Base-by-base conservation (phyloP, 2,888 invertebrate species). In the Pyrrhia umbra region DNA sequence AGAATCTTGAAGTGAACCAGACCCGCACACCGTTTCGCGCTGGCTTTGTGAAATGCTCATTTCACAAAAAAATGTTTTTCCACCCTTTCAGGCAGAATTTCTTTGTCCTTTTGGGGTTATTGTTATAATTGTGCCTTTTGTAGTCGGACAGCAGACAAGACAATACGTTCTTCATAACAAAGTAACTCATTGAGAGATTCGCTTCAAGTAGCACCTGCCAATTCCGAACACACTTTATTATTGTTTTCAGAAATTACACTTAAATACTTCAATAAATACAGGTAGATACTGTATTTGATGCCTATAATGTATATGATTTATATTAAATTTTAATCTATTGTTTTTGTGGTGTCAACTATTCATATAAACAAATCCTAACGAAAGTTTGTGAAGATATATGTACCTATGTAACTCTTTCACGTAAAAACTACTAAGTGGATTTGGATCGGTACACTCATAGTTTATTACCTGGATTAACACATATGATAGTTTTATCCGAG, bases 1-100 rank as follows among this genome's bases (percentile, higher is more conserved):
- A 70, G 75, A 79, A 69, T 68, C 76, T 80, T 79, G 60, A 66
- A 77, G 34, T 62, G 55, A 71, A 63, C 43, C 47, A 57, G 30
- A 25, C 27, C 40, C 47, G 65, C 58, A 45, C 55, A 61, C 37
- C 55, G 47, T 57, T 75, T 56, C 27, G 30, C 64, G 62, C 57
- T 59, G 43, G 46, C 65, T 75, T 67, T 69, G 57, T 70, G 56
- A 56, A 75, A 47, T 59, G 40, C 39, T 72, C 50, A 72, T 70
- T 72, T 58, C 30, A 60, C 27, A 65, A 64, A 59, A 51, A 57
- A n/a, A 47, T 52, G n/a, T 45, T 43, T 55, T 57, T 55, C 34
- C 64, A 73, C 56, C 55, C 58, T 62, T 60, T 62, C 49, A 52
- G 16, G 8, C 10, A 16, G 34, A 13, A 54, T 15, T 34, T 45